Evolutionary conservation across 2,888 invertebrate genomes (phyloP).

Genomic region (Tetragonisca angustula): DNA sequence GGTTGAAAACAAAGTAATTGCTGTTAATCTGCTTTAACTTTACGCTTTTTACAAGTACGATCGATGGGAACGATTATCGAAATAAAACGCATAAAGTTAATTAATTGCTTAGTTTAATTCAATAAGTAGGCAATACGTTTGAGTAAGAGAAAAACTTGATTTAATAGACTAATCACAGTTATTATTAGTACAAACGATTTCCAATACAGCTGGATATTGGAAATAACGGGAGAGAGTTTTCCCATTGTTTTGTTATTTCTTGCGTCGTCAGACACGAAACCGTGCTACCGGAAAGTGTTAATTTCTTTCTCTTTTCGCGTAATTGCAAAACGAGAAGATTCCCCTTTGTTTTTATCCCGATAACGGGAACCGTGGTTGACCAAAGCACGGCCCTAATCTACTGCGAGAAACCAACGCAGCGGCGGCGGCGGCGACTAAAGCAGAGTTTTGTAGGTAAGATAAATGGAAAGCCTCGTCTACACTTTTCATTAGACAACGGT

Average conservation of each 20-base stretch:
- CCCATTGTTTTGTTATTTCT: background rate
- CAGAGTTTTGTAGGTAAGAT: slow-evolving; percentile 24
- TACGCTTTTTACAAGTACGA: background rate
- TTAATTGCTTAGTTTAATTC: background rate
- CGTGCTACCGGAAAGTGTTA: background rate
- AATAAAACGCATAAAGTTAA: background rate
- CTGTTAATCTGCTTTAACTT: too few species aligned
- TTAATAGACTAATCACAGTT: background rate
- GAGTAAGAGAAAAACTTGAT: background rate
- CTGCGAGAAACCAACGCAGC: background rate
- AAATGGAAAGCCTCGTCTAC: slow-evolving; percentile 20
- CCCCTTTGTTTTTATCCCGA: slow-evolving; percentile 16
- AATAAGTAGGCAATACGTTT: background rate
- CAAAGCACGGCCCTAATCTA: slow-evolving; percentile 39
- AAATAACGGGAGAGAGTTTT: background rate
- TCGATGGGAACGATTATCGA: background rate
- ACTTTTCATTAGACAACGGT: slow-evolving; percentile 28
- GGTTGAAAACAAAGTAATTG: too few species aligned
- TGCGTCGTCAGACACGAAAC: background rate
- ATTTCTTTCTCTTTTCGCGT: background rate
- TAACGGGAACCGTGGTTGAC: slow-evolving; percentile 22
- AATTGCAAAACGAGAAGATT: slow-evolving; percentile 1
- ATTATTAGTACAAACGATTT: background rate
- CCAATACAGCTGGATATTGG: background rate
- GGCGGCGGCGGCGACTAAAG: background rate